Evolutionary conservation across 2,113 vertebrate species (phyloP).

Genomic region (Athene cunicularia): DNA sequence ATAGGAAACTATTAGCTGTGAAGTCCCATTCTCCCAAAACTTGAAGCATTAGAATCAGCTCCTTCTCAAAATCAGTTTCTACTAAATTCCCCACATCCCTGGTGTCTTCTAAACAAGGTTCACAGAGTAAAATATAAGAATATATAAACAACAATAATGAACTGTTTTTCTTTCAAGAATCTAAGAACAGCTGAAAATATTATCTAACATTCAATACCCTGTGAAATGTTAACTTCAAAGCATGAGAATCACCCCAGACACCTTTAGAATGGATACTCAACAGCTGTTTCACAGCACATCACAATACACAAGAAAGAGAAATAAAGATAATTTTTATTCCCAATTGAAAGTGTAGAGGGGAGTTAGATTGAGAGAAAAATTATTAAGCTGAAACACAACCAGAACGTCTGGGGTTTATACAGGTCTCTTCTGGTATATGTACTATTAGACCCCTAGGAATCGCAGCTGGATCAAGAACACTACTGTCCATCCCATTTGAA

Average conservation of each 20-base stretch:
- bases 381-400: background rate
- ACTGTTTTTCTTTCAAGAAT: background rate
- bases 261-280: background rate
- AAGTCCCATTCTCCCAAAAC: background rate
- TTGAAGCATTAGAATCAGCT: background rate
- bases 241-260: background rate
- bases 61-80: background rate
- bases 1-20: background rate
- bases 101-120: background rate
- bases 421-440: background rate
- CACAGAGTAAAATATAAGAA: background rate
- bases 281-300: background rate
- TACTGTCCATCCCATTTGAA: background rate
- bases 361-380: background rate
- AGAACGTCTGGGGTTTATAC: background rate
- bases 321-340: background rate
- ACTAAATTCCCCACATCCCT: background rate
- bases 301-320: background rate
- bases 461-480: background rate
- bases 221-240: background rate
- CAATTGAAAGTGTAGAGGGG: background rate
- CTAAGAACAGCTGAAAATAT: background rate
- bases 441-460: background rate
- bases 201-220: background rate
- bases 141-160: background rate